These are phyloP conservation scores for Lagria hirta DNA, from an alignment of 2,888 invertebrate genomes.

Conservation along the genomic window DNA sequence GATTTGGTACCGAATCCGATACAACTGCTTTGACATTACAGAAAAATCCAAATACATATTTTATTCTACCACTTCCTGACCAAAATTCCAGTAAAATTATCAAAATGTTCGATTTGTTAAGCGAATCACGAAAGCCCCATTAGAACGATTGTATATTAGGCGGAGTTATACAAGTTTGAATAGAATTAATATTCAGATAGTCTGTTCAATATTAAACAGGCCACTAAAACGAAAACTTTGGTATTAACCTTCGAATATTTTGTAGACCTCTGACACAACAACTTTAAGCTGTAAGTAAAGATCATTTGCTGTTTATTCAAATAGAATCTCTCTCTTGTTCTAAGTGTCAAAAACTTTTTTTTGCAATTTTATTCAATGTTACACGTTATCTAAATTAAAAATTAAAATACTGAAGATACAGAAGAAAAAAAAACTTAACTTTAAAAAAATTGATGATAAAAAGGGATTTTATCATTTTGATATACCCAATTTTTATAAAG, in stretches of 20 bases:
- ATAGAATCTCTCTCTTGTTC: too few species aligned
- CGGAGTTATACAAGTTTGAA: conserved; percentile 19
- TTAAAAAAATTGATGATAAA: too few species aligned
- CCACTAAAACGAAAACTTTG: conserved; percentile 36
- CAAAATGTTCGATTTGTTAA: conserved; percentile 31
- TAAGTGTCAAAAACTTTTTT: too few species aligned
- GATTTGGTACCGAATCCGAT: conserved; percentile 9
- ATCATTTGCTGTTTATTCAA: too few species aligned
- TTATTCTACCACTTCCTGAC: conserved; percentile 16
- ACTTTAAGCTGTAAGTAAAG: too few species aligned
- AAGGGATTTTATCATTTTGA: too few species aligned
- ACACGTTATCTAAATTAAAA: too few species aligned
- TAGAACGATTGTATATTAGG: conserved; percentile 29
- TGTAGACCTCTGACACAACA: too few species aligned
- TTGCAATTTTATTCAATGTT: too few species aligned
- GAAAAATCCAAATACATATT: conserved; percentile 22
- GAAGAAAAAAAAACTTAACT: too few species aligned
- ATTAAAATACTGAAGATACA: too few species aligned
- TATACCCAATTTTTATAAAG: too few species aligned
- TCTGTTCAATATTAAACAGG: conserved; percentile 35
- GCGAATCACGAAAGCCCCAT: conserved; percentile 33
- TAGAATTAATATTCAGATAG: conserved; percentile 35
- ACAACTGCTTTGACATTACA: conserved; percentile 19
- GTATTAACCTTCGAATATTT: conserved; percentile 38
- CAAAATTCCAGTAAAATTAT: conserved; percentile 23